Conservation (phyloP, 2,888 invertebrate genomes). For the Drosophila falleni region DNA sequence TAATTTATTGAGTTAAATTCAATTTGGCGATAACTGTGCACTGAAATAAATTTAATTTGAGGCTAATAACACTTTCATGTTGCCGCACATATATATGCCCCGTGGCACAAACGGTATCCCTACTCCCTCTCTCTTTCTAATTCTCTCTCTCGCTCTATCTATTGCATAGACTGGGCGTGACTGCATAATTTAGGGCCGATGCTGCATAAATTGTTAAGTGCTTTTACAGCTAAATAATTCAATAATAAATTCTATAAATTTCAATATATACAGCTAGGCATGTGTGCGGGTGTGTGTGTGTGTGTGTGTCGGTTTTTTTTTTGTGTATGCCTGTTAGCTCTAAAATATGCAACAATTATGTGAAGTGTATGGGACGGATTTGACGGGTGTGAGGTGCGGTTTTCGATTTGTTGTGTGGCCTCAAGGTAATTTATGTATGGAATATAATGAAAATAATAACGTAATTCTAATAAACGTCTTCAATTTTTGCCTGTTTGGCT, state of each 20-base stretch:
- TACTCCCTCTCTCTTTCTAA: not conserved
- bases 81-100: conserved; percentile 16
- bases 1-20: conserved; percentile 76
- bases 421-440: conserved; percentile 74
- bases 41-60: conserved; percentile 77
- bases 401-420: conserved; percentile 63
- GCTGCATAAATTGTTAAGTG: conserved; percentile 81
- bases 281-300: not conserved
- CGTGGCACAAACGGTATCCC: conserved; percentile 10
- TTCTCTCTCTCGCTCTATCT: not conserved
- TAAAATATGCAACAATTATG: conserved; percentile 80
- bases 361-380: conserved; percentile 20
- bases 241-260: conserved; percentile 71
- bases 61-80: conserved; percentile 81
- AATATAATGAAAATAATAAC: conserved; percentile 75
- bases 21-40: conserved; percentile 68
- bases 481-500: conserved; percentile 35
- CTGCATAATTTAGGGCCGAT: conserved; percentile 68
- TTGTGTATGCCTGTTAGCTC: conserved; percentile 41
- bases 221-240: conserved; percentile 72
- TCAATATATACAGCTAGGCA: conserved; percentile 22
- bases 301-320: conserved; percentile 25
- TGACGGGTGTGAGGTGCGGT: conserved; percentile 24
- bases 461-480: conserved; percentile 45
- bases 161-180: conserved; percentile 31